Percentiles rank a stretch among this genome's conserved stretches.
Conservation (phyloP, 1,140 invertebrate genomes). For the Stegodyphus mimosarum region DNA sequence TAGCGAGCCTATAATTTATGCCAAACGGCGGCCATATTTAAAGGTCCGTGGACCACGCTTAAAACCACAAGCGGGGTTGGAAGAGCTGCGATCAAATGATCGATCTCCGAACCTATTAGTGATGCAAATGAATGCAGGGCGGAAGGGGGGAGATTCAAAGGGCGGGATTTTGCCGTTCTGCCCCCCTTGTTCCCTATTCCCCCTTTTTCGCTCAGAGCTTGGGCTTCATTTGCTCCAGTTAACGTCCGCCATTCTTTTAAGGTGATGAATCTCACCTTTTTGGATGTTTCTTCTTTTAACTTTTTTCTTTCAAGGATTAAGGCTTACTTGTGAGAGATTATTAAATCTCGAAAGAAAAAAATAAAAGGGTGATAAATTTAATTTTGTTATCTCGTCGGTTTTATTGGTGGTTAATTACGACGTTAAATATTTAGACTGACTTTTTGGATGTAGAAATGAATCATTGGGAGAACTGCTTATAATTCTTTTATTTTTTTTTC, state of each 20-base stretch:
- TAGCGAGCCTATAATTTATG: constrained; percentile 43
- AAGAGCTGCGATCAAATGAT: constrained; percentile 44
- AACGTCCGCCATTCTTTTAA: constrained; percentile 7
- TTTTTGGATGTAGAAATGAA: constrained; percentile 6
- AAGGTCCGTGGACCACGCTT: constrained; percentile 46
- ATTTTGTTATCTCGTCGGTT: constrained; percentile 49
- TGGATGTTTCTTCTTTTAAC: background rate
- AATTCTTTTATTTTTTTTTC: too few species aligned
- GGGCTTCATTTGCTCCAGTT: constrained; percentile 44
- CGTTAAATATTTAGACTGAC: constrained; percentile 56
- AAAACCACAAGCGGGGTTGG: constrained; percentile 30
- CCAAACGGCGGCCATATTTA: constrained; percentile 48
- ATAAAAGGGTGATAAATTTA: constrained; percentile 31
- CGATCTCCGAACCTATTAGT: constrained; percentile 45
- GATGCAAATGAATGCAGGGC: constrained; percentile 49
- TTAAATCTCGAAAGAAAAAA: constrained; percentile 31
- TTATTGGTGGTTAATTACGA: constrained; percentile 55
- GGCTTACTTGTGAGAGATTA: constrained; percentile 50
- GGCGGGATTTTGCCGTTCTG: background rate
- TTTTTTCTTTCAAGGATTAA: constrained; percentile 21
- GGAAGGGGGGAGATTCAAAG: background rate
- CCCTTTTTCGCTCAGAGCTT: background rate
- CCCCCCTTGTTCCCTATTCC: background rate
- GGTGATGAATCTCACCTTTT: background rate
- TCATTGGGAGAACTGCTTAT: background rate